phyloP scores from a whole-genome alignment of 1,140 invertebrate genomes.

The Drosophila bifasciata region DNA sequence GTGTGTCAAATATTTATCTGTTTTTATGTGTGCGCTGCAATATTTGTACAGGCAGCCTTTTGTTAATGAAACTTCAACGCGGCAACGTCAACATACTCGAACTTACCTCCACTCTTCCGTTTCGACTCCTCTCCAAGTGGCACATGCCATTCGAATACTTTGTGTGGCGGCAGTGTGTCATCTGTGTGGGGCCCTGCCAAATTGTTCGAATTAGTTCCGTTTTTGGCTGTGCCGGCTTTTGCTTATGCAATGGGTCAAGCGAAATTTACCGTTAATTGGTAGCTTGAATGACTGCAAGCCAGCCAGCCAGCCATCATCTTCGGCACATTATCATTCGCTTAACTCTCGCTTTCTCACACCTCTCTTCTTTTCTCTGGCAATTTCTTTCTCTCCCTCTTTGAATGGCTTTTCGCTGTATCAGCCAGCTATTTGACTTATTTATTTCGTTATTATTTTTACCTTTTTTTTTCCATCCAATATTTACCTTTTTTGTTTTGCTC shows the following conservation, averaged over 20 bases:
- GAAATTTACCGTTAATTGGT: constrained; percentile 49
- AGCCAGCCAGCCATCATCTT: constrained; percentile 43
- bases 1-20: constrained; percentile 63
- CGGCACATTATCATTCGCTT: constrained; percentile 42
- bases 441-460: constrained; percentile 53
- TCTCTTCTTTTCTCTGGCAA: constrained; percentile 18
- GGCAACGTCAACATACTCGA: constrained; percentile 20
- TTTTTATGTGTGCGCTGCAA: constrained; percentile 34
- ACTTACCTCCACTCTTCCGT: too few species aligned
- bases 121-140: background rate
- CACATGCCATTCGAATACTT: constrained; percentile 25
- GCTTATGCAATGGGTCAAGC: constrained; percentile 70
- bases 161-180: background rate
- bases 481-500: constrained; percentile 83
- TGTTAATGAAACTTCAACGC: constrained; percentile 43
- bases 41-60: constrained; percentile 40
- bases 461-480: constrained; percentile 70
- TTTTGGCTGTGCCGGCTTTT: constrained; percentile 44
- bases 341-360: constrained; percentile 49
- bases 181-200: constrained; percentile 2
- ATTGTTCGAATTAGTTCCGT: constrained; percentile 68
- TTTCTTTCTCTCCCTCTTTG: constrained; percentile 17
- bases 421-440: constrained; percentile 63
- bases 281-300: constrained; percentile 51
- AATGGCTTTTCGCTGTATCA: constrained; percentile 26